A percentile compares a stretch with the other conserved stretches of the same genome.
Evolutionary conservation across 2,888 invertebrate genomes (phyloP).

Genomic region (Microdon myrmicae): DNA sequence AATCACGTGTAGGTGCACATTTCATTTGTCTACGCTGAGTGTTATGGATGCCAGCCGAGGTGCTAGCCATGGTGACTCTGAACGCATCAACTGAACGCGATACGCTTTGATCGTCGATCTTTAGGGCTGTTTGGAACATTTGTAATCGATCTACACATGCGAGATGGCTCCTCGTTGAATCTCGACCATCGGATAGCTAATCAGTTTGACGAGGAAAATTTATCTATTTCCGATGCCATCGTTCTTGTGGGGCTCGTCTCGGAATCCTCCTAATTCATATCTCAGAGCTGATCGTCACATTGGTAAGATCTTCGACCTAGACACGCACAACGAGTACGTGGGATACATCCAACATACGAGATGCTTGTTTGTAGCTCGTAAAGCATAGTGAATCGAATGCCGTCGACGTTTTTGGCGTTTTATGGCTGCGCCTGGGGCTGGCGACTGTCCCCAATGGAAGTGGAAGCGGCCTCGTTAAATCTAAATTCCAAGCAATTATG

Average conservation of each 20-base stretch:
- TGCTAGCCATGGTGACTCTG: too few relatives aligned
- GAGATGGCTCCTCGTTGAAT: too few relatives aligned
- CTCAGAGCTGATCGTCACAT: conserved; percentile 5
- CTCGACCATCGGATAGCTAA: too few relatives aligned
- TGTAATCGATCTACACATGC: too few relatives aligned
- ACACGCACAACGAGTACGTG: conserved; percentile 24
- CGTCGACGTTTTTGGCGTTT: conserved; percentile 29
- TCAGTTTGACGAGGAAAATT: too few relatives aligned
- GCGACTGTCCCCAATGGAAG: not conserved
- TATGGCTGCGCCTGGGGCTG: conserved; percentile 20
- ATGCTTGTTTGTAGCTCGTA: conserved; percentile 10
- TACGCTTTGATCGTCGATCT: too few relatives aligned
- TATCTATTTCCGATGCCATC: conserved; percentile 2
- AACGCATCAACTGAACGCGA: not conserved
- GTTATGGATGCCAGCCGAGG: conserved; percentile 6
- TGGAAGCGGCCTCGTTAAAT: conserved; percentile 31
- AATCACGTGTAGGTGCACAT: conserved; percentile 44
- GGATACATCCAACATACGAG: conserved; percentile 3
- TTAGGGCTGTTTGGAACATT: too few relatives aligned
- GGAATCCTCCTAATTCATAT: too few relatives aligned
- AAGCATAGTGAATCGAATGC: conserved; percentile 28
- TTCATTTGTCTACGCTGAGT: conserved; percentile 11
- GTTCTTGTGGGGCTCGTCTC: conserved; percentile 4
- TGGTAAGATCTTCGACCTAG: conserved; percentile 20
- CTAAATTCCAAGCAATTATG: conserved; percentile 28